Evolutionary conservation across 1,140 invertebrate genomes (phyloP).

Genomic region (Drosophila carrolli): DNA sequence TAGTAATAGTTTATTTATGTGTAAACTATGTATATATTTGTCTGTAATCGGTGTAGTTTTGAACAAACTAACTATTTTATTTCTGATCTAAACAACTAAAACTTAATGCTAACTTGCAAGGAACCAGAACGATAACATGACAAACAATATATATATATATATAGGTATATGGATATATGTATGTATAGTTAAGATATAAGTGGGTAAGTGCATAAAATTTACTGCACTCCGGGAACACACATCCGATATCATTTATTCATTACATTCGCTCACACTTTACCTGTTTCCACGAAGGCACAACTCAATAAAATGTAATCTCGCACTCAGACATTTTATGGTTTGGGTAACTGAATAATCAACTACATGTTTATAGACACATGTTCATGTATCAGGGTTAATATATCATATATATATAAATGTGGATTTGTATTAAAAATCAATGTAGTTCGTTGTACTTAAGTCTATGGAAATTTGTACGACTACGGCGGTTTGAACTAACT

Average conservation of each 20-base stretch:
- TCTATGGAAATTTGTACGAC: slow-evolving; percentile 60
- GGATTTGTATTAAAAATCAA: slow-evolving; percentile 35
- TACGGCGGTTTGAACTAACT: slow-evolving; percentile 64
- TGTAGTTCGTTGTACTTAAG: slow-evolving; percentile 56
- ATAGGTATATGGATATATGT: slow-evolving; percentile 15
- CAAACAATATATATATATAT: slow-evolving; percentile 56
- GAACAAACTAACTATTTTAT: slow-evolving; percentile 13
- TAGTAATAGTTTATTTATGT: slow-evolving; percentile 31
- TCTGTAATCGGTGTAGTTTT: slow-evolving; percentile 25
- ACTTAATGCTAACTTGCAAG: slow-evolving; percentile 56
- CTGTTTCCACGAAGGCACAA: slow-evolving; percentile 51
- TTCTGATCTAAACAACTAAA: slow-evolving; percentile 8
- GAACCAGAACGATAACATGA: slow-evolving; percentile 61
- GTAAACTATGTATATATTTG: slow-evolving; percentile 44
- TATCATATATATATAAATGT: slow-evolving; percentile 38
- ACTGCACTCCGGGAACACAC: slow-evolving; percentile 26
- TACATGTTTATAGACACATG: slow-evolving; percentile 54
- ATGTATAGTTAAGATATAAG: slow-evolving; percentile 19
- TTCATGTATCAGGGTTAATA: slow-evolving; percentile 38
- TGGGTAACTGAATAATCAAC: slow-evolving; percentile 59
- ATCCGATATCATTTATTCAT: slow-evolving; percentile 18
- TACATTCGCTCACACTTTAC: slow-evolving; percentile 34
- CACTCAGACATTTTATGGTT: slow-evolving; percentile 39
- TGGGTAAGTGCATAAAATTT: slow-evolving; percentile 35
- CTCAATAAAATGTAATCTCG: slow-evolving; percentile 23